These are phyloP conservation scores for Philopotamus ludificatus DNA, from an alignment of 1,140 invertebrate species.

Conservation along the genomic window DNA sequence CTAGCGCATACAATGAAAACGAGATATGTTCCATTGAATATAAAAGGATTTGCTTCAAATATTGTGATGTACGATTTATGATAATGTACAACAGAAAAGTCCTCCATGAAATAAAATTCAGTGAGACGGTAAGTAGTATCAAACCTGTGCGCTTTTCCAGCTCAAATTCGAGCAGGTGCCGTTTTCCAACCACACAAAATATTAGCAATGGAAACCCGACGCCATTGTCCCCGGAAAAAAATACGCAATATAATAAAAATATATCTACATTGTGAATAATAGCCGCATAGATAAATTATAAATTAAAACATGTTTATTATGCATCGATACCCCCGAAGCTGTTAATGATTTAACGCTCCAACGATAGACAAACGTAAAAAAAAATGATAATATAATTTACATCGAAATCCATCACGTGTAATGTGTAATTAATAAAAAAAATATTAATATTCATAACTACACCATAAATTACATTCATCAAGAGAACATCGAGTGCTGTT, in stretches of 20 bases:
- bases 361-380: not conserved
- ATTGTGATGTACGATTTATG: too few relatives aligned
- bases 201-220: slow-evolving; percentile 28
- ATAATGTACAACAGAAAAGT: not conserved
- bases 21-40: too few relatives aligned
- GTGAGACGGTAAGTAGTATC: slow-evolving; percentile 19
- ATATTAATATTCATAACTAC: too few relatives aligned
- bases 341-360: not conserved
- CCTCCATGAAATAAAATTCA: slow-evolving; percentile 20
- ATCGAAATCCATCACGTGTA: too few relatives aligned
- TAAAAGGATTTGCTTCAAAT: too few relatives aligned
- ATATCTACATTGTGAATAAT: not conserved
- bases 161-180: slow-evolving; percentile 18
- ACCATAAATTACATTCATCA: too few relatives aligned
- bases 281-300: too few relatives aligned
- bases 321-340: not conserved
- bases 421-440: too few relatives aligned
- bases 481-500: too few relatives aligned
- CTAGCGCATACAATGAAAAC: slow-evolving; percentile 9
- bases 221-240: slow-evolving; percentile 22
- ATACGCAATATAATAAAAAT: not conserved
- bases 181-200: slow-evolving; percentile 25
- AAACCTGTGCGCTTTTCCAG: slow-evolving; percentile 23
- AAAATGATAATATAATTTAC: too few relatives aligned
- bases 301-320: too few relatives aligned